A percentile compares a stretch with the other conserved stretches of the same genome.
These are phyloP conservation scores for Quadroppia sp. DNA, from an alignment of 2,888 invertebrate genomes.

Conservation along the genomic window DNA sequence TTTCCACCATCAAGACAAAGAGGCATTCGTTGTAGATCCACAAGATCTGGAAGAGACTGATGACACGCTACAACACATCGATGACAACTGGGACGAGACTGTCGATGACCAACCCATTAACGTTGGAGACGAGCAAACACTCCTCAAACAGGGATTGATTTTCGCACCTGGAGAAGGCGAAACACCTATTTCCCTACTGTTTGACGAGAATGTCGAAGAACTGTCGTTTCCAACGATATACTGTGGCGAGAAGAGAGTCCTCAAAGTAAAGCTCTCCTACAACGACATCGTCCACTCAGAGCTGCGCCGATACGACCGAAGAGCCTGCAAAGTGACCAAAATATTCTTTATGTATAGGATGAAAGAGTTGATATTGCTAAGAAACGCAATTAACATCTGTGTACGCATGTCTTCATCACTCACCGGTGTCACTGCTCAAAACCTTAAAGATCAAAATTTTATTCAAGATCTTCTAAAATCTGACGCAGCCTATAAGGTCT, in stretches of 20 bases:
- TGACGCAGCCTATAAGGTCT: background rate
- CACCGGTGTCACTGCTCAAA: background rate
- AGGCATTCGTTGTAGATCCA: constrained; percentile 43
- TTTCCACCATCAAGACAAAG: background rate
- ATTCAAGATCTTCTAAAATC: background rate
- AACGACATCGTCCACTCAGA: background rate
- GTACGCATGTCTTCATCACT: background rate
- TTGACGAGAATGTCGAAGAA: constrained; percentile 48
- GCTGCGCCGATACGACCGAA: background rate
- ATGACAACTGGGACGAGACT: constrained; percentile 50
- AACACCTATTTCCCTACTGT: constrained; percentile 48
- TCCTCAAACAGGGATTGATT: background rate
- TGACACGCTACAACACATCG: too few relatives aligned
- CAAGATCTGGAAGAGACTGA: constrained; percentile 1
- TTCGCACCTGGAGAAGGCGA: constrained; percentile 50
- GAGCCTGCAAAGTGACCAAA: background rate
- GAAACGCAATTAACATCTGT: background rate
- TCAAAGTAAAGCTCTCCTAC: background rate
- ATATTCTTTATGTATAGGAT: background rate
- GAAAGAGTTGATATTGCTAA: background rate
- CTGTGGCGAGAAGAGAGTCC: background rate
- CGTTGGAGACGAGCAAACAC: constrained; percentile 40
- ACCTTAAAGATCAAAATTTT: background rate
- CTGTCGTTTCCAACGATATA: background rate
- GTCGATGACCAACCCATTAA: constrained; percentile 42